phyloP scores from a whole-genome alignment of 2,797 vertebrate species.

The Stomatorhinus walkeri region DNA sequence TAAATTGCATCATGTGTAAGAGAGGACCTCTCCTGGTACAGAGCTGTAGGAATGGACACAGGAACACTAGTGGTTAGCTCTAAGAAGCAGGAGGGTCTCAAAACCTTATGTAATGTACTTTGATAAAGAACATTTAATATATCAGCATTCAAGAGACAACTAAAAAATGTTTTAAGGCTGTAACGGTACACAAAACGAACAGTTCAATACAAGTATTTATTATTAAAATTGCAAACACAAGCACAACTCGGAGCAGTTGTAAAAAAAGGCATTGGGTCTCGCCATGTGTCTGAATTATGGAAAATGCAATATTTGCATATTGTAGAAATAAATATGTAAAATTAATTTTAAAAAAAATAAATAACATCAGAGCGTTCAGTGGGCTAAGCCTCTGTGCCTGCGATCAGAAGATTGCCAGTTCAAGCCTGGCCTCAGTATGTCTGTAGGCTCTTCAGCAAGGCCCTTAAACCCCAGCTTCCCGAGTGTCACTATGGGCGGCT shows the following conservation, averaged over 20 bases:
- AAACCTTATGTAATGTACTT: neutral
- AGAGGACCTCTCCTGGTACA: neutral
- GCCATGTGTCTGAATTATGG: neutral
- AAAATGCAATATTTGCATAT: neutral
- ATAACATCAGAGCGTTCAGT: neutral
- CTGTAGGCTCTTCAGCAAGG: neutral
- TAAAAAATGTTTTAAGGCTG: neutral
- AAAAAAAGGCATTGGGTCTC: neutral
- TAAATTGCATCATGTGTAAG: neutral
- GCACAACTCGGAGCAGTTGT: neutral
- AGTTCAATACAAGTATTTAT: neutral
- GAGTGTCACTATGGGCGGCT: no score
- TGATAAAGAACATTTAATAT: neutral
- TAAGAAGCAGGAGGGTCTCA: neutral
- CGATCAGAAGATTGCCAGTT: neutral
- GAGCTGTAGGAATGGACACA: neutral
- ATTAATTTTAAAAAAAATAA: neutral
- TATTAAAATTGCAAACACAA: neutral
- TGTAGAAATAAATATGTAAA: neutral
- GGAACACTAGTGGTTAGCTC: neutral
- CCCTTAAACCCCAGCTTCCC: neutral
- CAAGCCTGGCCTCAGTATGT: neutral
- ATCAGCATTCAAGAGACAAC: neutral
- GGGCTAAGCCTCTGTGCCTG: neutral
- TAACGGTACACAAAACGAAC: neutral